A percentile compares a stretch with the other conserved stretches of the same genome.
Conservation (phyloP, 2,888 invertebrate genomes). For the Drosophila parthenogenetica region DNA sequence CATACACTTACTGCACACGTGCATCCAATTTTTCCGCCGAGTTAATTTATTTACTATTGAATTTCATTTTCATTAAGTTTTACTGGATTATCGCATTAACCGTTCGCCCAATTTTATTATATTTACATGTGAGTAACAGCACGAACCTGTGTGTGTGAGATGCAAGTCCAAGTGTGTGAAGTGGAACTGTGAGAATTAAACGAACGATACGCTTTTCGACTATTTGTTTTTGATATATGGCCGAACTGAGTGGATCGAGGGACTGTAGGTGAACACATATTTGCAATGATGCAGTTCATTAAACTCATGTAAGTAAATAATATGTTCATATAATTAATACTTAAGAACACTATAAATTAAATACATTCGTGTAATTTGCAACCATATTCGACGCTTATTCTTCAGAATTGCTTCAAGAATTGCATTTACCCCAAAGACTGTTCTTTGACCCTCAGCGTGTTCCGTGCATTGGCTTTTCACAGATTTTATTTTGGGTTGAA, state of each 20-base stretch:
- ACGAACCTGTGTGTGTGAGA: constrained; percentile 16
- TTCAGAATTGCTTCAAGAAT: constrained; percentile 46
- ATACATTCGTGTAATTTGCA: constrained; percentile 36
- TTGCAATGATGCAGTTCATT: constrained; percentile 72
- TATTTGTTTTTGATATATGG: constrained; percentile 52
- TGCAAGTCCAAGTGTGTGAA: constrained; percentile 25
- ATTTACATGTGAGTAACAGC: constrained; percentile 41
- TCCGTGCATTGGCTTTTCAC: constrained; percentile 57
- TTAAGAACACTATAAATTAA: constrained; percentile 45
- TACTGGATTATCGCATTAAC: constrained; percentile 27
- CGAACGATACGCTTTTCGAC: constrained; percentile 57
- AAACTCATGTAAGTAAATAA: constrained; percentile 71
- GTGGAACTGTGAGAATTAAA: constrained; percentile 21
- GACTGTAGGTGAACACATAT: constrained; percentile 19
- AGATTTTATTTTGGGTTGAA: constrained; percentile 59
- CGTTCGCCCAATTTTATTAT: constrained; percentile 46
- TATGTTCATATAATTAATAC: constrained; percentile 62
- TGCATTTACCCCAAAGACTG: constrained; percentile 24
- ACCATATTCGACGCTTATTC: constrained; percentile 31
- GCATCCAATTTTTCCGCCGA: constrained; percentile 23
- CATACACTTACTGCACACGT: constrained; percentile 7
- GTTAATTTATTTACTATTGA: constrained; percentile 59
- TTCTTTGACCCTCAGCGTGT: background rate
- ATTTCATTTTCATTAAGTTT: constrained; percentile 54
- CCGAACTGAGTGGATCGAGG: background rate